Evolutionary conservation across 2,113 vertebrate species (phyloP).

Genomic region (Chloropsis cyanopogon): DNA sequence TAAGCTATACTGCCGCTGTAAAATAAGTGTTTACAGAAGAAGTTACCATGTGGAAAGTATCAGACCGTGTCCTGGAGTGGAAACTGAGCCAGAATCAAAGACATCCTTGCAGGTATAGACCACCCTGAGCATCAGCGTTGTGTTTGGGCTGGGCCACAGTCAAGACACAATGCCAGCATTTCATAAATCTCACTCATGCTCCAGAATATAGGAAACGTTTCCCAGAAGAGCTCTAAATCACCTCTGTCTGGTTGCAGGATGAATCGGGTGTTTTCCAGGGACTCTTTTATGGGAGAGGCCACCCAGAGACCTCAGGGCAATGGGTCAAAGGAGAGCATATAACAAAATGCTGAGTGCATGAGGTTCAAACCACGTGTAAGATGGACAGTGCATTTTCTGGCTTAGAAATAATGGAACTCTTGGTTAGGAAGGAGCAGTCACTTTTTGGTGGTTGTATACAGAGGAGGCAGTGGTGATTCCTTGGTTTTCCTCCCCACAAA

Average conservation of each 20-base stretch:
- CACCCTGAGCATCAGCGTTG: neutral
- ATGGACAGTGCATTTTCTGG: neutral
- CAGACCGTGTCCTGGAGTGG: neutral
- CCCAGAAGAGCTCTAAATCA: conserved; percentile 24
- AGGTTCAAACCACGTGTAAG: neutral
- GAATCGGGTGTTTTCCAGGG: neutral
- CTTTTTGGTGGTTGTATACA: neutral
- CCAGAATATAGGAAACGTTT: neutral
- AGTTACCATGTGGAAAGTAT: neutral
- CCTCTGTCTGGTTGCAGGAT: neutral
- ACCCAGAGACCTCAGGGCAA: neutral
- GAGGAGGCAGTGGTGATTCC: neutral
- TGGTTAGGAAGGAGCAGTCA: neutral
- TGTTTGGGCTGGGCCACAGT: neutral
- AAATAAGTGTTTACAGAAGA: neutral
- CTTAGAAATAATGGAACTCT: neutral
- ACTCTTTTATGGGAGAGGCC: neutral
- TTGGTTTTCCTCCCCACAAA: neutral
- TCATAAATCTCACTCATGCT: conserved; percentile 24
- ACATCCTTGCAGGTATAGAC: neutral
- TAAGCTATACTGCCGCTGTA: neutral
- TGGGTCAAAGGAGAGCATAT: neutral
- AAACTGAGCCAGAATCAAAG: neutral
- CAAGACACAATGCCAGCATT: neutral
- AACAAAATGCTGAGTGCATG: neutral